These are phyloP conservation scores for Abscondita cerata DNA, from an alignment of 2,888 invertebrate genomes.

Conservation along the genomic window DNA sequence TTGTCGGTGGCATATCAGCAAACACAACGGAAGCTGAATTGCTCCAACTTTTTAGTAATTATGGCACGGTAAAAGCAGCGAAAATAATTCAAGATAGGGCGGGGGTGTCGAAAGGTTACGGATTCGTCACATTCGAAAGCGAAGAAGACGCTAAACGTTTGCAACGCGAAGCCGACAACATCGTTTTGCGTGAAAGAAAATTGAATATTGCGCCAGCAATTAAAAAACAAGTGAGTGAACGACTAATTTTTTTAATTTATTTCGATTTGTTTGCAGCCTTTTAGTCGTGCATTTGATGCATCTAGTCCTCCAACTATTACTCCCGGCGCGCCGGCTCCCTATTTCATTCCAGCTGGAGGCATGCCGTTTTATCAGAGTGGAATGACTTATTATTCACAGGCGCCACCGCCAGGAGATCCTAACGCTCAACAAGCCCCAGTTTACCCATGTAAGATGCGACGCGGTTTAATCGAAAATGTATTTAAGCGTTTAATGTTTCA, in stretches of 20 bases:
- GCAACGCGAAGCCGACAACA: conserved; percentile 77
- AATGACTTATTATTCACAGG: conserved; percentile 54
- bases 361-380: conserved; percentile 54
- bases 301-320: conserved; percentile 63
- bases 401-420: conserved; percentile 50
- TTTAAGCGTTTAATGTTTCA: too few species aligned
- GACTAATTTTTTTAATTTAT: not conserved
- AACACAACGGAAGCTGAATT: conserved; percentile 93
- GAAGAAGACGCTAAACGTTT: conserved; percentile 84
- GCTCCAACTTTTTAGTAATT: conserved; percentile 88
- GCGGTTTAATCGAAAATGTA: too few species aligned
- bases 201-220: conserved; percentile 88
- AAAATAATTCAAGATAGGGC: conserved; percentile 95
- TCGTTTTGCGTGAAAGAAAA: conserved; percentile 79
- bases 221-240: conserved; percentile 69
- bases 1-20: conserved; percentile 94
- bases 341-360: conserved; percentile 55
- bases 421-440: conserved; percentile 51
- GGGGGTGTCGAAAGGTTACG: conserved; percentile 93
- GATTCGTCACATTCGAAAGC: conserved; percentile 84
- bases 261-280: conserved; percentile 50
- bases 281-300: conserved; percentile 63
- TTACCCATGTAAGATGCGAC: conserved; percentile 56
- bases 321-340: conserved; percentile 55
- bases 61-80: conserved; percentile 88